phyloP scores from a whole-genome alignment of 2,113 vertebrate species.

The Ptyas mucosa region DNA sequence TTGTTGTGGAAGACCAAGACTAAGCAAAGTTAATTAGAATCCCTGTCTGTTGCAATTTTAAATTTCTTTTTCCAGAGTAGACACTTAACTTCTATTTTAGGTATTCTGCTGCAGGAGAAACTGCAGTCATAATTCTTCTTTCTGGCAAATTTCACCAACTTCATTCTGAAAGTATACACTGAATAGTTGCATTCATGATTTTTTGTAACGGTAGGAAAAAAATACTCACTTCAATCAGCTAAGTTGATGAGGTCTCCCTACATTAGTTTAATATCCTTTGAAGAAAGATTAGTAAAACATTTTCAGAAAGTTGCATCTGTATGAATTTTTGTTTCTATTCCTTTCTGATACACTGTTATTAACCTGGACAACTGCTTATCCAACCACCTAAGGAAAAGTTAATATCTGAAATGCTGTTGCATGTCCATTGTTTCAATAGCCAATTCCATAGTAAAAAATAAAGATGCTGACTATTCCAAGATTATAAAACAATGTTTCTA shows the following conservation, averaged over 20 bases:
- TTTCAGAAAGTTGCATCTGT: constrained; percentile 32
- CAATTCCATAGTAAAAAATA: neutral
- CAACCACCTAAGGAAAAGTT: neutral
- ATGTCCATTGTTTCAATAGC: neutral
- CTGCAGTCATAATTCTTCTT: constrained; percentile 18
- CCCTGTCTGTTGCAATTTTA: constrained; percentile 10
- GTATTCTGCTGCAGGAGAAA: neutral
- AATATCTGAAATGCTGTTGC: neutral
- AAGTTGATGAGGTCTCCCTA: neutral
- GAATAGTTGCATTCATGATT: constrained; percentile 9
- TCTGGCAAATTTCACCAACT: neutral
- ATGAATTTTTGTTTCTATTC: constrained; percentile 7
- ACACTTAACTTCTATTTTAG: constrained; percentile 11
- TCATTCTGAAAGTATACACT: constrained; percentile 28
- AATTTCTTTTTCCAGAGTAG: neutral
- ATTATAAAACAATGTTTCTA: neutral
- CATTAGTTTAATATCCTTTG: neutral
- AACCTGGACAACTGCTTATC: constrained; percentile 4
- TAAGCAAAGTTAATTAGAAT: neutral
- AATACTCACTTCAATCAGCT: neutral
- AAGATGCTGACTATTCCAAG: neutral
- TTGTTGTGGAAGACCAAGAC: neutral
- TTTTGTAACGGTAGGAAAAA: neutral
- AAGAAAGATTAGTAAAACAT: constrained; percentile 20
- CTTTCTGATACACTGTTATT: constrained; percentile 18